These are phyloP conservation scores for Ashinkailepas kermadecensis DNA, from an alignment of 2,888 invertebrate genomes.

Conservation along the genomic window DNA sequence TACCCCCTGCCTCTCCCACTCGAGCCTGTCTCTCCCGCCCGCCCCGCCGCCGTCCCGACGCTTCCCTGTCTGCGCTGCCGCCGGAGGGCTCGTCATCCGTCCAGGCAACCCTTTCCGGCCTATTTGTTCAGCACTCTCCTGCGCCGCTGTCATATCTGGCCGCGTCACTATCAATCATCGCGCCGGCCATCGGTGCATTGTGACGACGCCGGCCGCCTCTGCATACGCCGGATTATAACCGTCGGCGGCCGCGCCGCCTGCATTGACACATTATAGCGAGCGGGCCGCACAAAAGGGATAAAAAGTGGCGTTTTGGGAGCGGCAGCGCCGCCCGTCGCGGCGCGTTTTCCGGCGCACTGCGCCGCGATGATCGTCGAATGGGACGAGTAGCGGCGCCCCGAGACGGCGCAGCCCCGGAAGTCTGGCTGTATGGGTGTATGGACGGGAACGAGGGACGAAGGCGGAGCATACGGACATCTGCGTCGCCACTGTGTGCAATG, in stretches of 20 bases:
- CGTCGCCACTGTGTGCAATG: too few species aligned
- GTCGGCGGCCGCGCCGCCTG: background rate
- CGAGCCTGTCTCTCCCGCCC: too few species aligned
- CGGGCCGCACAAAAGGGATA: constrained; percentile 1
- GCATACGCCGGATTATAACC: constrained; percentile 6
- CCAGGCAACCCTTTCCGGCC: constrained; percentile 17
- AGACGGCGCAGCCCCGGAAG: background rate
- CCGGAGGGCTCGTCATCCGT: background rate
- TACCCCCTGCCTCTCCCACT: too few species aligned
- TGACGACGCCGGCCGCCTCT: background rate
- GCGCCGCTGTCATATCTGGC: background rate
- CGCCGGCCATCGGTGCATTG: background rate
- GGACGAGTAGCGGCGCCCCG: background rate
- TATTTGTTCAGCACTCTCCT: constrained; percentile 9
- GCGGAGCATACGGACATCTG: too few species aligned
- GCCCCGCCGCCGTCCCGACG: background rate
- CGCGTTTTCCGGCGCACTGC: constrained; percentile 7
- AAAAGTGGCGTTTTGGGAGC: constrained; percentile 10
- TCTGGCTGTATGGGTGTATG: too few species aligned
- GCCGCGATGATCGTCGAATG: background rate
- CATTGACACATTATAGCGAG: constrained; percentile 19
- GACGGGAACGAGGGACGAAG: too few species aligned
- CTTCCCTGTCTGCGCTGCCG: background rate
- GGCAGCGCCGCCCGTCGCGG: background rate
- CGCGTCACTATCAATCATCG: constrained; percentile 9